phyloP scores from a whole-genome alignment of 2,797 vertebrate genomes.

The Masticophis lateralis region DNA sequence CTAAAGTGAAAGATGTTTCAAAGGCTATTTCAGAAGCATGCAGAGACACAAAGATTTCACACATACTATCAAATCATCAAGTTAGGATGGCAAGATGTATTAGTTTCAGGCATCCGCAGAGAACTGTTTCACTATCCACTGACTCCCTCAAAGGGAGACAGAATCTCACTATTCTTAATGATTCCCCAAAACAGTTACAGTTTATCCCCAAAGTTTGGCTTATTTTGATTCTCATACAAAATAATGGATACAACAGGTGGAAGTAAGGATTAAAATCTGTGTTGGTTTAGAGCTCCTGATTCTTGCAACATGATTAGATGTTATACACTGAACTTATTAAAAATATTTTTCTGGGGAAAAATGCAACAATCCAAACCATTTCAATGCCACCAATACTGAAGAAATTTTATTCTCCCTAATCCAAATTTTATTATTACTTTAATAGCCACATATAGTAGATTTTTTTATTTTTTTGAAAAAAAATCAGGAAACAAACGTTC shows the following conservation, averaged over 20 bases:
- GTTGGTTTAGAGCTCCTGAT: background rate
- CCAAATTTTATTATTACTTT: background rate
- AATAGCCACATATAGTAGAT: background rate
- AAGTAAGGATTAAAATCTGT: too few relatives aligned
- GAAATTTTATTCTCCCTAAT: background rate
- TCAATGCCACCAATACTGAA: background rate
- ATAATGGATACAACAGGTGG: background rate
- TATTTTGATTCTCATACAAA: background rate
- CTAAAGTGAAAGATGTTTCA: background rate
- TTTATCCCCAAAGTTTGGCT: background rate
- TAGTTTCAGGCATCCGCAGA: background rate
- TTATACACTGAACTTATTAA: background rate
- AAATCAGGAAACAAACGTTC: background rate
- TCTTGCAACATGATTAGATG: background rate
- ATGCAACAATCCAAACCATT: background rate
- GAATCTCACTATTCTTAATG: background rate
- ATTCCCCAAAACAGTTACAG: background rate
- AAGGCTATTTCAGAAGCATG: background rate
- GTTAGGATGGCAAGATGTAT: background rate
- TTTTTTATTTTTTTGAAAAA: background rate
- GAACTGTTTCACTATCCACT: background rate
- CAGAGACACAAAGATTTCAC: background rate
- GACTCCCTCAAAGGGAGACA: background rate
- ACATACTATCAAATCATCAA: background rate
- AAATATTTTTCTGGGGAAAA: background rate